Conservation (phyloP, 2,888 invertebrate species). For the Neuroscelio doddi region DNA sequence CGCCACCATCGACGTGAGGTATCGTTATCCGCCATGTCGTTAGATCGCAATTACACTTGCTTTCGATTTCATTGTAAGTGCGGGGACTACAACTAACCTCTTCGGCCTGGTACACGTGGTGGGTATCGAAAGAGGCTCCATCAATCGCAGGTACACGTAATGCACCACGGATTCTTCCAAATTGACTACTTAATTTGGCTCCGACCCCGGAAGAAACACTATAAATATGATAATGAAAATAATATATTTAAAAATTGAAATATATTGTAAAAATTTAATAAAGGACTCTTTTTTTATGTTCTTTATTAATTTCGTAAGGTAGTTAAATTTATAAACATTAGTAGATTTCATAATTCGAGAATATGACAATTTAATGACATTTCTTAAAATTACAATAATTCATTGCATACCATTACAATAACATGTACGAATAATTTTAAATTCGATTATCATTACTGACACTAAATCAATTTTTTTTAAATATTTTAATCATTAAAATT, state of each 20-base stretch:
- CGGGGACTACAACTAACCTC: conserved; percentile 62
- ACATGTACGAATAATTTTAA: too few relatives aligned
- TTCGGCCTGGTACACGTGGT: conserved; percentile 64
- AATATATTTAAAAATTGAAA: too few relatives aligned
- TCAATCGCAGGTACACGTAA: conserved; percentile 62
- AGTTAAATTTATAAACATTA: conserved; percentile 32
- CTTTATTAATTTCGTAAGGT: conserved; percentile 16
- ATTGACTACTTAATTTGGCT: conserved; percentile 65
- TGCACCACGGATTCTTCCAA: conserved; percentile 61
- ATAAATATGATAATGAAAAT: not conserved
- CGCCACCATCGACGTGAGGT: conserved; percentile 73
- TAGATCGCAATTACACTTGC: conserved; percentile 74
- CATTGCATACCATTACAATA: too few relatives aligned
- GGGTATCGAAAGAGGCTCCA: conserved; percentile 57
- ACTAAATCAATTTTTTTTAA: too few relatives aligned
- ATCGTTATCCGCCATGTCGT: conserved; percentile 80
- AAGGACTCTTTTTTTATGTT: not conserved
- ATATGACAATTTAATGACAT: too few relatives aligned
- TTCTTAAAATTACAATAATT: too few relatives aligned
- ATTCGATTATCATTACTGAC: too few relatives aligned
- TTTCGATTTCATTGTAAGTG: conserved; percentile 52
- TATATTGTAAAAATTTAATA: too few relatives aligned
- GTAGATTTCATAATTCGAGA: too few relatives aligned
- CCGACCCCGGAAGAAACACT: conserved; percentile 58
- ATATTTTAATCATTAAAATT: too few relatives aligned